Base-by-base conservation (phyloP, 2,888 invertebrate genomes). In the Epistrophe grossulariae region DNA sequence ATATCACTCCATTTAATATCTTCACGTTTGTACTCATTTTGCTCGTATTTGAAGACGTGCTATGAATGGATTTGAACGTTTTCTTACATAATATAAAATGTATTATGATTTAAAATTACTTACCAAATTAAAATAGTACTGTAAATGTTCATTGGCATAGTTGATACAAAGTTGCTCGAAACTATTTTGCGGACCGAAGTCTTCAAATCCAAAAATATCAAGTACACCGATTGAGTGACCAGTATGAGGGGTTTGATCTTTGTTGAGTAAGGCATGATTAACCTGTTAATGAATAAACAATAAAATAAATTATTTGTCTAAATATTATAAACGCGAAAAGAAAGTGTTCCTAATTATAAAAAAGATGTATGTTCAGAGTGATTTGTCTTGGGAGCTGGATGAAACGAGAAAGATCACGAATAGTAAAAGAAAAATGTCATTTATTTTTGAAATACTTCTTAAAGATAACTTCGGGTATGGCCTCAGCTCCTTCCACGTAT, bases 111-210 rank as follows among this genome's bases (percentile, higher is more conserved):
- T 8, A 55, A n/a, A 31, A 7, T 19, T 1, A 55, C 55, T 70
- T 40, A 90, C 90, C 89, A 90, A 88, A 94, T 99, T 99, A 94
- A 99, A 99, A 93, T 99, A 99, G 93, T 98, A 97, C 93, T 99
- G 99, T 70, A 99, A 94, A 93, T 98, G 98, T 93, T 99, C 99
- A 93, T 99, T 99, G 19, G 99, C 99, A 93, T 98, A 99, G 94
- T 99, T 99, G 90, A 99, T 99, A 93, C 99, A 99, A 89, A 99
- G 95, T 93, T 99, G 99, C 93, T 99, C 99, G 93, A 98, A 99
- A 92, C 98, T 98, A 93, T 97, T 97, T 93, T 95, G 96, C 79
- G 95, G 94, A 82, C 96, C 97, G 92, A 99, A 98, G 93, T 99
- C 98, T 93, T 99, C 99, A 93, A 99, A 99, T 31, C 99, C 98